Evolutionary conservation across 2,113 vertebrate species (phyloP), one percentile per base, ranked within the genome.

Genomic region (Indicator maculatus): DNA sequence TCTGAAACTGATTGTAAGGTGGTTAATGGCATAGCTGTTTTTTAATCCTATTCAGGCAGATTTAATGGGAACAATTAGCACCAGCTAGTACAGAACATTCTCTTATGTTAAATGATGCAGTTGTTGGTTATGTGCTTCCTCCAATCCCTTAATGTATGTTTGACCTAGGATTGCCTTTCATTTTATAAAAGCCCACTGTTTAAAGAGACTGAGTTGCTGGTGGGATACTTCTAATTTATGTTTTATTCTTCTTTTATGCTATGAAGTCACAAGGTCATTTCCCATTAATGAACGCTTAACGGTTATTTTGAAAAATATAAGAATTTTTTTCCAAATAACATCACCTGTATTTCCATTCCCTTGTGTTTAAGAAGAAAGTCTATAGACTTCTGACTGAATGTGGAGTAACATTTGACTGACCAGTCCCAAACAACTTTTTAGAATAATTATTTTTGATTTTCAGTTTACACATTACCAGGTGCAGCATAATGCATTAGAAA

Each of bases 1-100:
- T 88, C 59, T 26, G 26, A 89, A 95, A 91, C 39, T 23, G 77
- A 93, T 2, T 86, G 26, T 92, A 92, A 92, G 47, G 30, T 52
- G 50, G 77, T 92, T 94, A 96, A 76, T 78, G 50, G 77, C 3
- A 0, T 58, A 89, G 86, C 39, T 89, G 44, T 8, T 76, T 94
- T 93, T 95, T 95, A 96, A 93, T 92, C 88, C 92, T 90, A 93
- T 82, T 92, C 58, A 82, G 78, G 77, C 61, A 95, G 89, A 95
- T 95, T 95, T 93, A 95, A 78, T 87, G 66, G 73, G 74, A 92
- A 95, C 61, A 93, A 91, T 84, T 84, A 89, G 84, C 84, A 95
- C 77, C 71, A 96, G 84, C 89, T 89, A 81, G 74, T 84, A 95
- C 66, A 91, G 87, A 50, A 89, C 33, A 59, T 84, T 87, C 47